These are phyloP conservation scores for Gallinago stenura DNA, from an alignment of 2,797 vertebrate genomes.

Conservation along the genomic window DNA sequence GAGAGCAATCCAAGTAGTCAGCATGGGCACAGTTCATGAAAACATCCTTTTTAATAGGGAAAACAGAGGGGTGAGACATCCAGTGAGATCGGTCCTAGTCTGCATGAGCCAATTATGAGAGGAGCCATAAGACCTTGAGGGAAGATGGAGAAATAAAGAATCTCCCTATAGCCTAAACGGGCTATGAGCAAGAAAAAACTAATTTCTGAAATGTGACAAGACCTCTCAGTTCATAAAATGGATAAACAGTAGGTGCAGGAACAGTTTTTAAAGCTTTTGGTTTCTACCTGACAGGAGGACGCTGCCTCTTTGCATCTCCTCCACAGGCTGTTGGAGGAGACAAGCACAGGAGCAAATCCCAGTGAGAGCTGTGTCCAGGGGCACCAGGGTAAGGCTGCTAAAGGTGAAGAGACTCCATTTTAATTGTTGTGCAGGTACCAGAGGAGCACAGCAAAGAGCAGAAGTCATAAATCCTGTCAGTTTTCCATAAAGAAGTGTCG, in stretches of 20 bases:
- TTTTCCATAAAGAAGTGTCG: not conserved
- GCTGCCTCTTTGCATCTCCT: not conserved
- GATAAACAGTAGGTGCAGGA: not conserved
- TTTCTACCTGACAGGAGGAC: not conserved
- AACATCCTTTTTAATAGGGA: not conserved
- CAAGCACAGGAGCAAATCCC: accelerated
- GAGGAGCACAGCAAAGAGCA: not conserved
- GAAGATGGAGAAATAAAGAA: not conserved
- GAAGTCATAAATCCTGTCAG: not conserved
- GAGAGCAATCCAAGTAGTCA: not conserved
- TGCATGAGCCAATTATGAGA: not conserved
- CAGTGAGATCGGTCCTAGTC: not conserved
- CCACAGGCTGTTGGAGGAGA: not conserved
- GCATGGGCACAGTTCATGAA: not conserved
- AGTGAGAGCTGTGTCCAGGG: accelerated
- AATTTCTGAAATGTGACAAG: not conserved
- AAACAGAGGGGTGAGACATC: not conserved
- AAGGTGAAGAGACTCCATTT: not conserved
- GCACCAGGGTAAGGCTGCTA: no score
- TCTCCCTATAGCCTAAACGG: not conserved
- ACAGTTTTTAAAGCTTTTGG: not conserved
- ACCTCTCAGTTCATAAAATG: not conserved
- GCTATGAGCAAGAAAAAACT: not conserved
- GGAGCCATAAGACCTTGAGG: not conserved
- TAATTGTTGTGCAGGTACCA: not conserved